These are phyloP conservation scores for Hydrotaea cyrtoneurina DNA, from an alignment of 2,888 invertebrate species.

Conservation along the genomic window DNA sequence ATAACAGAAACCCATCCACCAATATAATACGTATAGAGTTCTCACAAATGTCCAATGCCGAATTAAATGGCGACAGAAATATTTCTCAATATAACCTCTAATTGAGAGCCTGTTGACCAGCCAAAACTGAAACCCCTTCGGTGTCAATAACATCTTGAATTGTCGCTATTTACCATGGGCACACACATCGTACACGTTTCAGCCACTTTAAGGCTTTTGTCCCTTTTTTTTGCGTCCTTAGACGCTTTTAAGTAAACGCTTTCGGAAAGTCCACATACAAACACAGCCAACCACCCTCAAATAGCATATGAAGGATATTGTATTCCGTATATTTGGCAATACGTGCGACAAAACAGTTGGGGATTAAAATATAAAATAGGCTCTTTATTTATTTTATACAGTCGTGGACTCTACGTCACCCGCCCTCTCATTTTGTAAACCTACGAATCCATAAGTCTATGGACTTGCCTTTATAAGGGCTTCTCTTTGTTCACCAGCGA, in stretches of 20 bases:
- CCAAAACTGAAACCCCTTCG: too few species aligned
- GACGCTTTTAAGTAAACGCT: constrained; percentile 6
- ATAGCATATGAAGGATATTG: not conserved
- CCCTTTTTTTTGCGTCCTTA: constrained; percentile 6
- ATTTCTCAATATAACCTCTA: too few species aligned
- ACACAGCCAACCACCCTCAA: not conserved
- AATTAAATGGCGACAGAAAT: too few species aligned
- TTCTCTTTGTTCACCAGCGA: not conserved
- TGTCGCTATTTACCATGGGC: not conserved
- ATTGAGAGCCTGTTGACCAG: too few species aligned
- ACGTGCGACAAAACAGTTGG: constrained; percentile 6
- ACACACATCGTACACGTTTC: not conserved
- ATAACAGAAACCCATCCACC: too few species aligned
- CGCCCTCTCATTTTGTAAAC: not conserved
- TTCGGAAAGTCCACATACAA: not conserved
- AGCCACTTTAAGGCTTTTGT: constrained; percentile 4
- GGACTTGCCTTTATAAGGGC: constrained; percentile 12
- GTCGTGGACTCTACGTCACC: not conserved
- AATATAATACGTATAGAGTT: too few species aligned
- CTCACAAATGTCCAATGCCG: too few species aligned
- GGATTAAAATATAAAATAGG: constrained; percentile 31
- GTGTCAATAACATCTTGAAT: not conserved
- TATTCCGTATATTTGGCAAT: not conserved
- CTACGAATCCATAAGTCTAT: constrained; percentile 10
- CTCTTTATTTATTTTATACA: constrained; percentile 19